Base-by-base conservation (phyloP, 2,113 vertebrate species). In the Poeciliopsis turrubarensis region DNA sequence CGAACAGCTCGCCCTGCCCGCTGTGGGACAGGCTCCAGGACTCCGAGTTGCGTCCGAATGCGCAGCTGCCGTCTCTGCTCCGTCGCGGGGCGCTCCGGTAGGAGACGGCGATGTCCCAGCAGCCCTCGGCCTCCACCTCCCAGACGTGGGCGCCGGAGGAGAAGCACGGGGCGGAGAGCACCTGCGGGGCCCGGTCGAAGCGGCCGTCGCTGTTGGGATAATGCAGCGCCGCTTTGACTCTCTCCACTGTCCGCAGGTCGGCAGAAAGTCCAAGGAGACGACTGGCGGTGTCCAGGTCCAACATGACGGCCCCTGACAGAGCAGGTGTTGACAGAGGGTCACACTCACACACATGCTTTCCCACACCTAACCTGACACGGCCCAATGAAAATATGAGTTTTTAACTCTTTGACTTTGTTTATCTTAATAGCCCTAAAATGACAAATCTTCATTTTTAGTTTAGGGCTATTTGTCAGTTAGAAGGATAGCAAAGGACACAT, bases 11-110 rank as follows among this genome's bases (percentile, higher is more conserved):
- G 3, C 81, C 86, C 15, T 77, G 44, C 14, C 70, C 73, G 0
- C 70, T 75, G 73, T 85, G 84, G 6, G 13, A 73, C 0, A 92
- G 78, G 81, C 92, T 92, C 88, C 90, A 91, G 64, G 92, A 92
- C 17, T 68, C 31, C 0, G 30, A 6, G 41, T 89, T 88, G n/a
- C 61, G 57, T 27, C 90, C 89, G 1, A 91, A 92, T 32, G 68
- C 11, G 25, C 84, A 86, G 17, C 31, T 51, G 14, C 31, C 44
- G 22, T 25, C 0, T 25, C 65, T 86, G 34, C 30, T 60, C 54
- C 82, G 83, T 15, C 82, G 66, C 9, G 57, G 19, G 73, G 90
- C 86, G 78, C 78, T 88, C 72, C 51, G 65, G 73, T 81, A 89
- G 44, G 88, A 75, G 27, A 90, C 78, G 0, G 86, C 81, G 4